A percentile compares a stretch with the other conserved stretches of the same genome.
phyloP scores from a whole-genome alignment of 2,113 vertebrate species.

The Phalacrocorax pelagicus region DNA sequence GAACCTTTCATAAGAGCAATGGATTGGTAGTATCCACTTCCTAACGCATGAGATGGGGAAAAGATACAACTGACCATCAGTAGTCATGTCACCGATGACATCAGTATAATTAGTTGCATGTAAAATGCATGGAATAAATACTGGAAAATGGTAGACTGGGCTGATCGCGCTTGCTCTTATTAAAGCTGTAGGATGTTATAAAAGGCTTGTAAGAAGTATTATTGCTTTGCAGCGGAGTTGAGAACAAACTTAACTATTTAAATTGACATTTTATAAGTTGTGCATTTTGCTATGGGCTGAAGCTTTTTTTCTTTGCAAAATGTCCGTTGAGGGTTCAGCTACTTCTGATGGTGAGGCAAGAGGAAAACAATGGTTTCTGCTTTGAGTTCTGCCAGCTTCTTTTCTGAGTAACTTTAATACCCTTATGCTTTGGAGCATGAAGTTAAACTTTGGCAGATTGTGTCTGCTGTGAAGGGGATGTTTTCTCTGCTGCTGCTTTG shows the following conservation, averaged over 20 bases:
- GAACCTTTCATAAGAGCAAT: background rate
- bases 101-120: background rate
- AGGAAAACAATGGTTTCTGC: slow-evolving; percentile 26
- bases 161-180: background rate
- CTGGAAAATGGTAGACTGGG: background rate
- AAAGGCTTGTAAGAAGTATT: background rate
- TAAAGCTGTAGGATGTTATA: background rate
- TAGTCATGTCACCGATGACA: background rate
- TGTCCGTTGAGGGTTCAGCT: background rate
- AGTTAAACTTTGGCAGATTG: slow-evolving; percentile 13
- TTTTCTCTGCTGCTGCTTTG: slow-evolving; percentile 18
- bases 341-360: slow-evolving; percentile 9
- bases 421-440: slow-evolving; percentile 18
- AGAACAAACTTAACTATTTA: background rate
- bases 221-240: background rate
- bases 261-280: background rate
- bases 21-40: background rate
- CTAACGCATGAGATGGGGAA: background rate
- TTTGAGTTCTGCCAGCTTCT: slow-evolving; percentile 33
- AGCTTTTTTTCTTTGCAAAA: background rate
- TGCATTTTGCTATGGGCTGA: background rate
- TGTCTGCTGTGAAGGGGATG: background rate
- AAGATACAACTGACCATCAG: background rate
- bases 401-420: slow-evolving; percentile 15
- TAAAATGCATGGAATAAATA: background rate